Conservation (phyloP, 2,888 invertebrate genomes). For the Amphipyra berbera region DNA sequence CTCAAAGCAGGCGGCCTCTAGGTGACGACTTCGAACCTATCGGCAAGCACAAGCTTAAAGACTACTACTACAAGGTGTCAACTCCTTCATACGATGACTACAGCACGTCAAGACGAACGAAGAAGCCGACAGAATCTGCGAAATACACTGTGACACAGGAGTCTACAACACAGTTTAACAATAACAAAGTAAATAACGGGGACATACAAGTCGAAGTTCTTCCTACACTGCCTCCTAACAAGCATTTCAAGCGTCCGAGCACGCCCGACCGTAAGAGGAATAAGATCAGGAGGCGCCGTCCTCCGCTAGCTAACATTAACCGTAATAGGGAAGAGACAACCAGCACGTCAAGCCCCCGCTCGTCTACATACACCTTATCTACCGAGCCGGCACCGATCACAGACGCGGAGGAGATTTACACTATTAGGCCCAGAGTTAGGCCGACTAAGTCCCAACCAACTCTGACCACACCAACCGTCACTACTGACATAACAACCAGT, state of each 20-base stretch:
- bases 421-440: conserved; percentile 79
- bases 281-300: conserved; percentile 85
- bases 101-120: conserved; percentile 77
- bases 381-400: conserved; percentile 72
- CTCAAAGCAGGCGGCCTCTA: conserved; percentile 84
- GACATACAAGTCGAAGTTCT: conserved; percentile 74
- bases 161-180: conserved; percentile 71
- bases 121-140: conserved; percentile 76
- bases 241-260: conserved; percentile 84
- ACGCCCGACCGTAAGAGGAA: conserved; percentile 79
- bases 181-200: conserved; percentile 60
- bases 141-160: conserved; percentile 65
- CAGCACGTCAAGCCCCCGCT: conserved; percentile 53
- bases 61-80: conserved; percentile 85
- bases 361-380: conserved; percentile 58
- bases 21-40: conserved; percentile 87
- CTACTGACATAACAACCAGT: conserved; percentile 84
- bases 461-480: conserved; percentile 82
- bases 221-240: conserved; percentile 86
- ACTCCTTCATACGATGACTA: conserved; percentile 80
- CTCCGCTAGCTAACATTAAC: conserved; percentile 73
- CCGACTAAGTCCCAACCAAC: conserved; percentile 74
- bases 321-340: conserved; percentile 74
- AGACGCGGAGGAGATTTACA: conserved; percentile 76
- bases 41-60: conserved; percentile 82